phyloP scores from a whole-genome alignment of 2,888 invertebrate species.

The Torymus auratus region DNA sequence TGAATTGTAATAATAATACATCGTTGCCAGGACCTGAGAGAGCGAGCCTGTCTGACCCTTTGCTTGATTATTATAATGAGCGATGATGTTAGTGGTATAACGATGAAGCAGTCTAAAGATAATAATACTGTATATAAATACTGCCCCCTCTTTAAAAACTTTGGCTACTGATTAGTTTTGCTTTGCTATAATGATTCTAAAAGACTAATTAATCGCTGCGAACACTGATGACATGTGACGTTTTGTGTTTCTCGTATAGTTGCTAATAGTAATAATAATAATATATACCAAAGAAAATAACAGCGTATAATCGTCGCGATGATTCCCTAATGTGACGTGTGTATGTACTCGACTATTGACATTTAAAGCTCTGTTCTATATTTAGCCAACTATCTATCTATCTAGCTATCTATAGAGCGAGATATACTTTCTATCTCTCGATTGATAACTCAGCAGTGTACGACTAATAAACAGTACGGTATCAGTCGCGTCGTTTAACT shows the following conservation, averaged over 20 bases:
- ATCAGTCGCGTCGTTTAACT: too few relatives aligned
- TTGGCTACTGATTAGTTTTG: constrained; percentile 6
- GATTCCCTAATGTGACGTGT: neutral
- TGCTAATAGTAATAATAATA: constrained; percentile 3
- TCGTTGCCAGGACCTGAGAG: neutral
- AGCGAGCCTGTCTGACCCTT: constrained; percentile 12
- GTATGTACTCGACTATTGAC: neutral
- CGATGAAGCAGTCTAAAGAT: constrained; percentile 39
- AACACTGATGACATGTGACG: neutral
- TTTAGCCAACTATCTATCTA: neutral
- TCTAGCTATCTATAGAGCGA: too few relatives aligned
- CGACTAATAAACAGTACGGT: too few relatives aligned
- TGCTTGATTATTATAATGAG: constrained; percentile 12
- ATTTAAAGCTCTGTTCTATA: constrained; percentile 1
- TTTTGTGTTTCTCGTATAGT: neutral
- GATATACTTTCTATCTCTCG: too few relatives aligned
- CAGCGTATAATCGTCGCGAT: constrained; percentile 7
- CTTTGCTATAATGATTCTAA: constrained; percentile 17
- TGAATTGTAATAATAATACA: too few relatives aligned
- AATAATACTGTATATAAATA: neutral
- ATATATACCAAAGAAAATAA: neutral
- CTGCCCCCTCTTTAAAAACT: neutral
- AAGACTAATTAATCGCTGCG: neutral
- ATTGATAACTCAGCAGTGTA: too few relatives aligned
- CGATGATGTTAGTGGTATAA: constrained; percentile 25